Evolutionary conservation across 2,888 invertebrate species (phyloP).

Genomic region (Drosophila stalkeri): DNA sequence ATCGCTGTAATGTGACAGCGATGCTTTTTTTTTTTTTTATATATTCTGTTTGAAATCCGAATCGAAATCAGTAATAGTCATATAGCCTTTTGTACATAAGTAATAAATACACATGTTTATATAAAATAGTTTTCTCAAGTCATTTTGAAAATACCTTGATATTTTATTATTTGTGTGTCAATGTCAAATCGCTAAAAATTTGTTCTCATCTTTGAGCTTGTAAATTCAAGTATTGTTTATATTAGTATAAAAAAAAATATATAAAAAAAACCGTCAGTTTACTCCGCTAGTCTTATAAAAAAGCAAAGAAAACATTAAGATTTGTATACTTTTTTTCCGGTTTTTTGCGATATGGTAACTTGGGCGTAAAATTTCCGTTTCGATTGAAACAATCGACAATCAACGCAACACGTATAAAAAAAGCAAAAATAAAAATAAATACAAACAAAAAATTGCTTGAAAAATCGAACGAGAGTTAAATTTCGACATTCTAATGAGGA

Average conservation of each 20-base stretch:
- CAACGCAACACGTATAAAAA: slow-evolving; percentile 18
- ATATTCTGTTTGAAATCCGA: not conserved
- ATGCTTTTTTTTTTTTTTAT: not conserved
- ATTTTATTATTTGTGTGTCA: not conserved
- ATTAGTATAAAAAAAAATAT: not conserved
- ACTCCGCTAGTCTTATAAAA: not conserved
- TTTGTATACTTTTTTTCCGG: not conserved
- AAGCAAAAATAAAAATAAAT: not conserved
- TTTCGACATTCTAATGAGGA: slow-evolving; percentile 37
- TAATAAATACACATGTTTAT: not conserved
- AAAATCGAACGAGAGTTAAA: slow-evolving; percentile 10
- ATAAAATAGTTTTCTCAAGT: not conserved
- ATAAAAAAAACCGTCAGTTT: not conserved
- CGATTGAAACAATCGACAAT: slow-evolving; percentile 35
- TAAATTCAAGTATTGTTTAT: slow-evolving; percentile 1
- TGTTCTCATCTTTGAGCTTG: not conserved
- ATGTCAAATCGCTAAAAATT: not conserved
- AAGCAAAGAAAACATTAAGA: not conserved
- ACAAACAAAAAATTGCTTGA: not conserved
- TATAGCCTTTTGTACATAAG: not conserved
- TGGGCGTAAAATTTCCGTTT: slow-evolving; percentile 14
- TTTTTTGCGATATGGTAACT: slow-evolving; percentile 34
- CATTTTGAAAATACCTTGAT: not conserved
- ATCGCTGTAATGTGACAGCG: not conserved
- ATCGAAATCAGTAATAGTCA: not conserved